phyloP scores from a whole-genome alignment of 2,113 vertebrate genomes.

The Noturus placidus region DNA sequence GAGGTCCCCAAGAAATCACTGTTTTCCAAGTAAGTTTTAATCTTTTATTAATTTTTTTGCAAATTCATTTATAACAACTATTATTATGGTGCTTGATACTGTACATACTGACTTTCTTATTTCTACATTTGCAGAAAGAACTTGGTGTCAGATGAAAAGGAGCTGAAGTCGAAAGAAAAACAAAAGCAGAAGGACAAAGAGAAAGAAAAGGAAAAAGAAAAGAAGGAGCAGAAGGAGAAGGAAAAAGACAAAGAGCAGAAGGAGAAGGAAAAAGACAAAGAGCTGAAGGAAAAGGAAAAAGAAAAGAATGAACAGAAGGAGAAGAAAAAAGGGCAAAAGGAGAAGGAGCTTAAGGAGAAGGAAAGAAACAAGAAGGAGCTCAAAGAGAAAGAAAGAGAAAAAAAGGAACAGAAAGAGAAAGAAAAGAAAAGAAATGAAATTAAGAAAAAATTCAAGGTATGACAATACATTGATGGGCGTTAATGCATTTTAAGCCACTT shows the following conservation, averaged over 20 bases:
- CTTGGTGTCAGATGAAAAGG: slow-evolving; percentile 62
- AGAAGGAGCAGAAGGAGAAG: background rate
- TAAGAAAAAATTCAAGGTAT: slow-evolving; percentile 56
- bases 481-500: background rate
- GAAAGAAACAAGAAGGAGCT: slow-evolving; percentile 60
- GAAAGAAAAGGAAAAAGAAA: slow-evolving; percentile 67
- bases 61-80: no score
- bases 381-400: slow-evolving; percentile 24
- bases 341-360: slow-evolving; percentile 64
- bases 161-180: slow-evolving; percentile 72
- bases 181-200: slow-evolving; percentile 69
- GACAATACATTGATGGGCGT: background rate
- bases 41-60: slow-evolving; percentile 13
- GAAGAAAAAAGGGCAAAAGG: slow-evolving; percentile 34
- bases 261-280: slow-evolving; percentile 62
- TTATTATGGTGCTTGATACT: background rate
- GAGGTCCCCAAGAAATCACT: slow-evolving; percentile 57
- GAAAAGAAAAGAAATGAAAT: slow-evolving; percentile 54
- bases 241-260: slow-evolving; percentile 60
- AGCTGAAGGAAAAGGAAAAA: slow-evolving; percentile 57
- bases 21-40: slow-evolving; percentile 67
- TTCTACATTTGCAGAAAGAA: slow-evolving; percentile 58
- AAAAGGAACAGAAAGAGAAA: slow-evolving; percentile 40
- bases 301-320: slow-evolving; percentile 50
- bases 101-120: background rate